Conservation (phyloP, 2,888 invertebrate species). For the Saturnia japonica region DNA sequence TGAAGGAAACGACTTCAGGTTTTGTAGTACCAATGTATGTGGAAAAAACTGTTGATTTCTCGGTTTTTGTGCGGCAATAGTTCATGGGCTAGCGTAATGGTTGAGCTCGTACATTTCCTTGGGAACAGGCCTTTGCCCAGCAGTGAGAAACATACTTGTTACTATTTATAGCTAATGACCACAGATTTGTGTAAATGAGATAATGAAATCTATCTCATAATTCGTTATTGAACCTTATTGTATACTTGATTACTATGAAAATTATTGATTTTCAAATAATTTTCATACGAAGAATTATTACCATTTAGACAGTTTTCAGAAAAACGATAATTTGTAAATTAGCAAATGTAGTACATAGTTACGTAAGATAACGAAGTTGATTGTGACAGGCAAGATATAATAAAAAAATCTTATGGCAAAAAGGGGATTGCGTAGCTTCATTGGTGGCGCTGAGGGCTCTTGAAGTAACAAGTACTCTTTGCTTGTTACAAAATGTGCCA, state of each 20-base stretch:
- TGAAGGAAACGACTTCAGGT: no score
- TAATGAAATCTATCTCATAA: constrained; percentile 40
- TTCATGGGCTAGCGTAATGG: no score
- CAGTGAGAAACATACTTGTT: no score
- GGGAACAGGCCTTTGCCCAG: no score
- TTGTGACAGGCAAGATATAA: constrained; percentile 52
- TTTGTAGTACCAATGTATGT: no score
- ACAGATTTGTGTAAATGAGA: no score
- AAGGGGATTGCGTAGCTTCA: constrained; percentile 58
- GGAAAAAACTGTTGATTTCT: no score
- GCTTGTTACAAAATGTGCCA: constrained; percentile 67
- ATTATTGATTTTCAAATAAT: constrained; percentile 31
- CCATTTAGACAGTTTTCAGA: no score
- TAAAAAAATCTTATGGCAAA: constrained; percentile 58
- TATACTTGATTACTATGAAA: constrained; percentile 32
- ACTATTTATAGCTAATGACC: no score
- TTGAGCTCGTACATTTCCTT: no score
- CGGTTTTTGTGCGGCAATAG: no score
- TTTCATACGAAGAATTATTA: background rate
- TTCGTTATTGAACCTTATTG: constrained; percentile 33
- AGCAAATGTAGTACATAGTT: constrained; percentile 13
- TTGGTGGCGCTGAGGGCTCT: constrained; percentile 50
- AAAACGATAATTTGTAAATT: no score
- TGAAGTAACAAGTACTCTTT: constrained; percentile 48
- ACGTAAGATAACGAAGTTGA: constrained; percentile 47